Conservation (phyloP, 2,797 vertebrate species). For the Sparidentex hasta region DNA sequence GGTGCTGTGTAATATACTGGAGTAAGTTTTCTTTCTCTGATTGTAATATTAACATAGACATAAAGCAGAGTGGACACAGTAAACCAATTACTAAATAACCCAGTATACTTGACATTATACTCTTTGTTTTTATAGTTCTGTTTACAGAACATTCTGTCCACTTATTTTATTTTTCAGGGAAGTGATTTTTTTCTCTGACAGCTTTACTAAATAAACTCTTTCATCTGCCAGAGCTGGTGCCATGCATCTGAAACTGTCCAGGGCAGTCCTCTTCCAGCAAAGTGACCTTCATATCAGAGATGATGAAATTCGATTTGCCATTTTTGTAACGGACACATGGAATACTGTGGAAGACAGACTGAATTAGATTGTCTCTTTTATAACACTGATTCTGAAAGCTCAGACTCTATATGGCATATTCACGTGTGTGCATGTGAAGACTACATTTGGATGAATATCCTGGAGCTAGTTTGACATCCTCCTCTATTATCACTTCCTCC, state of each 20-base stretch:
- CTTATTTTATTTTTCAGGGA: background rate
- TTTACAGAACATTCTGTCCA: conserved; percentile 10
- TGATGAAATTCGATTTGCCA: conserved; percentile 41
- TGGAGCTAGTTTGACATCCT: conserved; percentile 6
- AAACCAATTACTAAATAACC: background rate
- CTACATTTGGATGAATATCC: background rate
- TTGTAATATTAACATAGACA: background rate
- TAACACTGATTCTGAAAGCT: conserved; percentile 16
- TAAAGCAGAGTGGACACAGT: background rate
- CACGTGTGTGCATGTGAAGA: background rate
- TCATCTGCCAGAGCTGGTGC: conserved; percentile 23
- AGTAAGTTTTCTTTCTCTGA: background rate
- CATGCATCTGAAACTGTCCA: conserved; percentile 23
- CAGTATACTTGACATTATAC: background rate
- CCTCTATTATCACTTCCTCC: conserved; percentile 23
- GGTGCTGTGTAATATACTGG: background rate
- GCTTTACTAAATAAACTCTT: conserved; percentile 3
- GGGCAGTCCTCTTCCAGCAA: background rate
- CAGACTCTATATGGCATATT: background rate
- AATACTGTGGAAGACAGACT: conserved; percentile 34
- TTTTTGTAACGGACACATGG: conserved; percentile 42
- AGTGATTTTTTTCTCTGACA: background rate
- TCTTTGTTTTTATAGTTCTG: conserved; percentile 3
- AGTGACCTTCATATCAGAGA: conserved; percentile 37
- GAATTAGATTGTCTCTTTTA: conserved; percentile 32